Evolutionary conservation across 2,888 invertebrate species (phyloP), one percentile per base, ranked within the genome.

Genomic region (Ectemnius cavifrons): DNA sequence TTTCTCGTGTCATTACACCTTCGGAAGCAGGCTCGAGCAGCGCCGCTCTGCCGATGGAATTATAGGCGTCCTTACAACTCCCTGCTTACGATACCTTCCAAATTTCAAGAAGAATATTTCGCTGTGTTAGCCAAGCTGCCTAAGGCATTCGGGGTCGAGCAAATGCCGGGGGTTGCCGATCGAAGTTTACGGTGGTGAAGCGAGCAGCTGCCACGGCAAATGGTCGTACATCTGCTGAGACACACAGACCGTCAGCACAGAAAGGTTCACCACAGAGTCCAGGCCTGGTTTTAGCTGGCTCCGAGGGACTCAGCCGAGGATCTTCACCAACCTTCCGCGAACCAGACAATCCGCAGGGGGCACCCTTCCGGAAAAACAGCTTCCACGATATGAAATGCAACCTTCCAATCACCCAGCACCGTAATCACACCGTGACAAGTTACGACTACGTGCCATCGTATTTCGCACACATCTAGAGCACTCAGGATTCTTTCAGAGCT

Each of bases 171-270:
- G 80, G 68, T 75, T 74, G 78, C 28, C 73, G 73, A 27, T 68
- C 56, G 65, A 66, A 45, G 84, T 82, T 82, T 84, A 83, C 78
- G 76, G 77, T 52, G 71, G 71, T 71, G 83, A 77, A 78, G 79
- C 77, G 71, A 67, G 87, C 89, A 89, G 90, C 90, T 90, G 89
- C 89, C 81, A 82, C 75, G 81, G 86, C 88, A 88, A 89, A 89
- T 88, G 87, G 87, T 83, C 80, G 86, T 86, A 88, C 90, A 90
- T 89, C 89, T 89, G 89, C 88, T 86, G 83, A 87, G 85, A 83
- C 82, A 73, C 28, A 37, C 37, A 37, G 37, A 11, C 37, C 37
- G 11, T 37, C 75, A 80, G 78, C 73, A 73, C 46, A 74, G 71
- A 73, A 72, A 81, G 81, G 67, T 65, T 73, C 23, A 27, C 67